Evolutionary conservation across 2,888 invertebrate species (phyloP).

Genomic region (Lithosia quadra): DNA sequence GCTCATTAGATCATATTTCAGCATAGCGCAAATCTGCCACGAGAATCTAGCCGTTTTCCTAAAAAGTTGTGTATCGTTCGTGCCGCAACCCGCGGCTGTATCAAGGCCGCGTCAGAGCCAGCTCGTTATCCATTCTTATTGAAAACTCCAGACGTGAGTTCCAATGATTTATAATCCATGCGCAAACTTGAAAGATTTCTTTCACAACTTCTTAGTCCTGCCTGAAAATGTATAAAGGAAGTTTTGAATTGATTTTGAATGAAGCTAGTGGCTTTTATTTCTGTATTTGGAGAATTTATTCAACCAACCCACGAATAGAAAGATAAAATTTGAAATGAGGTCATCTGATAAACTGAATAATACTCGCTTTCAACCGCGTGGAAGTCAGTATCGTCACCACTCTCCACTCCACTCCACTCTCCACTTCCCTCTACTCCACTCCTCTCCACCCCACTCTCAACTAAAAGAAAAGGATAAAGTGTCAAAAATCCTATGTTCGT

Average conservation of each 20-base stretch:
- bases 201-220: constrained; percentile 12
- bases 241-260: constrained; percentile 19
- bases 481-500: too few relatives aligned
- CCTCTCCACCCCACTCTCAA: too few relatives aligned
- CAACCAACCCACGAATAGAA: too few relatives aligned
- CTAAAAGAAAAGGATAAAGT: too few relatives aligned
- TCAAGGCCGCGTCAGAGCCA: constrained; percentile 44
- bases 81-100: constrained; percentile 8
- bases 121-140: constrained; percentile 31
- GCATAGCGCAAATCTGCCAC: background rate
- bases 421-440: too few relatives aligned
- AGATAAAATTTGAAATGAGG: too few relatives aligned
- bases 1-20: background rate
- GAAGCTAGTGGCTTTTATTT: background rate
- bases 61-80: constrained; percentile 1
- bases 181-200: constrained; percentile 29
- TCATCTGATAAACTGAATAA: too few relatives aligned
- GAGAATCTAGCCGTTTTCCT: background rate
- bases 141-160: constrained; percentile 28
- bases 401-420: too few relatives aligned
- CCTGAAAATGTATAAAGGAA: background rate
- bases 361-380: too few relatives aligned
- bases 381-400: too few relatives aligned
- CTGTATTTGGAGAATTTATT: background rate
- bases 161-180: constrained; percentile 36